These are phyloP conservation scores for Dasypus novemcinctus DNA, from an alignment of 2,113 vertebrate species.

Conservation along the genomic window DNA sequence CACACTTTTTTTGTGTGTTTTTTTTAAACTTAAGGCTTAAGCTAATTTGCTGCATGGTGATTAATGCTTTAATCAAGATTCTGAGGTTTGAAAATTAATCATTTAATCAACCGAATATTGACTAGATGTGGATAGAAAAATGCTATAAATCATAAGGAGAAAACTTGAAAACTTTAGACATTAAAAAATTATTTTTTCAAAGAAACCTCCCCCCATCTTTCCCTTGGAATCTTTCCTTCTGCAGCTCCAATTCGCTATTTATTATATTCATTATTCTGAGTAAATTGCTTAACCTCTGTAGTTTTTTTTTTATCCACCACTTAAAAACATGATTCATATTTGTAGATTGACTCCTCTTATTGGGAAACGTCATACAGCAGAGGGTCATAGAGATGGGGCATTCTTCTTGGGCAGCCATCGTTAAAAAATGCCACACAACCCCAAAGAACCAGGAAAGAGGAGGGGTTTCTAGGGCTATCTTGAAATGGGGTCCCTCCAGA, in stretches of 20 bases:
- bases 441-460: neutral
- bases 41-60: slow-evolving; percentile 74
- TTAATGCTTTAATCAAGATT: slow-evolving; percentile 76
- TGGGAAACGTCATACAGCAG: neutral
- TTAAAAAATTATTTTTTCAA: slow-evolving; percentile 49
- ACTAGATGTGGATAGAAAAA: slow-evolving; percentile 55
- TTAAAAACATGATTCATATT: neutral
- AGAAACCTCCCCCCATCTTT: neutral
- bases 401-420: neutral
- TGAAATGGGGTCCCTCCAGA: neutral
- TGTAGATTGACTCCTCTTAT: neutral
- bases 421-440: neutral
- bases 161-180: slow-evolving; percentile 12
- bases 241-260: neutral
- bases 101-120: slow-evolving; percentile 66
- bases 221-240: neutral
- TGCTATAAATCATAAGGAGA: slow-evolving; percentile 69
- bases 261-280: neutral
- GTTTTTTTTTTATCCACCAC: neutral
- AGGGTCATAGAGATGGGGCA: neutral
- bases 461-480: neutral
- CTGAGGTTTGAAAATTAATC: slow-evolving; percentile 76
- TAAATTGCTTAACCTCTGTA: neutral
- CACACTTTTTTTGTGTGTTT: slow-evolving; percentile 27
- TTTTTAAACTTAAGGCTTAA: slow-evolving; percentile 67